These are phyloP conservation scores for Indri indri DNA, from an alignment of 2,113 vertebrate genomes.

Conservation along the genomic window DNA sequence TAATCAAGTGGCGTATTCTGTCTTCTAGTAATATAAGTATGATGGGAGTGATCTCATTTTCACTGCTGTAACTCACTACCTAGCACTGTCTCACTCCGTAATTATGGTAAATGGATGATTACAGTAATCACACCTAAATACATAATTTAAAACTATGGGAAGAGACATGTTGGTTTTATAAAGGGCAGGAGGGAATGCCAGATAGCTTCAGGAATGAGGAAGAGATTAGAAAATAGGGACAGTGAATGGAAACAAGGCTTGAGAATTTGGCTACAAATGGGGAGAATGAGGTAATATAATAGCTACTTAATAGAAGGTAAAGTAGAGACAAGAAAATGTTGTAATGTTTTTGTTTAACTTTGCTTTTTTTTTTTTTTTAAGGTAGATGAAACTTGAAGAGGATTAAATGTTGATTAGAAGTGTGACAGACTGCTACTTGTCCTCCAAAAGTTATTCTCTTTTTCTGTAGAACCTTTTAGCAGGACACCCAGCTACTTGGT, in stretches of 20 bases:
- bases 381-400: not conserved
- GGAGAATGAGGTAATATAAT: not conserved
- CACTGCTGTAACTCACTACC: not conserved
- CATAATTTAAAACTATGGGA: not conserved
- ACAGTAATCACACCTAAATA: not conserved
- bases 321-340: not conserved
- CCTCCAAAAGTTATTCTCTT: not conserved
- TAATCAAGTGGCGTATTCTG: not conserved
- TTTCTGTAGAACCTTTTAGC: not conserved
- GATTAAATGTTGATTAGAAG: not conserved
- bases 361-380: not conserved
- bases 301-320: not conserved
- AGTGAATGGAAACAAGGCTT: not conserved
- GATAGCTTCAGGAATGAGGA: not conserved
- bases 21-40: not conserved
- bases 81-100: not conserved
- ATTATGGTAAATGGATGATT: not conserved
- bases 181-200: not conserved
- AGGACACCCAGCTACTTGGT: not conserved
- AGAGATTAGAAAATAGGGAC: not conserved
- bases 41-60: not conserved
- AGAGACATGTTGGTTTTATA: not conserved
- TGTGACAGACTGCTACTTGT: not conserved
- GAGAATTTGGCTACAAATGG: not conserved
- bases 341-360: not conserved